These are phyloP conservation scores for Campylomormyrus numenius DNA, from an alignment of 2,113 vertebrate species.

Conservation along the genomic window DNA sequence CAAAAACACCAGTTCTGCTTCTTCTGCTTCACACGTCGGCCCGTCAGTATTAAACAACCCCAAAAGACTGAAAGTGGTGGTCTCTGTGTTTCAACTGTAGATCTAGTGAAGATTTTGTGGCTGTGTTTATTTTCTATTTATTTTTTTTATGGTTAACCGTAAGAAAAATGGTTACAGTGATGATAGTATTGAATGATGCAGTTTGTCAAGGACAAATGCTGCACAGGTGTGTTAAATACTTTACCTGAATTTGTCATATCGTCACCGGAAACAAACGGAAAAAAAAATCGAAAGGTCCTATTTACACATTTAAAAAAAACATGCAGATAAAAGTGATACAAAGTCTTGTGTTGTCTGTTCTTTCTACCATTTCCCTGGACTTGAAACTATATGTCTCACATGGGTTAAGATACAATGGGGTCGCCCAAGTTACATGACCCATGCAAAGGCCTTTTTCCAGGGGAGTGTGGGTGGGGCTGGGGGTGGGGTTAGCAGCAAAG, in stretches of 20 bases:
- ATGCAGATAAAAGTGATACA: conserved; percentile 45
- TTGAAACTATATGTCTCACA: not conserved
- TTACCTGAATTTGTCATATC: conserved; percentile 35
- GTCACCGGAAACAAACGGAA: conserved; percentile 46
- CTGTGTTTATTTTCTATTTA: conserved; percentile 51
- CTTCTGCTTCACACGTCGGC: conserved; percentile 13
- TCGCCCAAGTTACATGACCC: not conserved
- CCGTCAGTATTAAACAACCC: conserved; percentile 54
- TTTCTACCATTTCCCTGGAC: not conserved
- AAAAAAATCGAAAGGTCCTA: conserved; percentile 42
- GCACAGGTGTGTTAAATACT: conserved; percentile 42
- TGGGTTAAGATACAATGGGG: not conserved
- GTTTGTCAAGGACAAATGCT: conserved; percentile 47
- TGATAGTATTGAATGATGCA: conserved; percentile 39
- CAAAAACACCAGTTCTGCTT: not conserved
- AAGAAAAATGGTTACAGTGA: conserved; percentile 40
- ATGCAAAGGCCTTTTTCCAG: not conserved
- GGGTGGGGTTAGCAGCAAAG: not conserved
- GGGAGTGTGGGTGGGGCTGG: not conserved
- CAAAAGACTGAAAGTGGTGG: conserved; percentile 51
- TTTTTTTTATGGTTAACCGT: conserved; percentile 55
- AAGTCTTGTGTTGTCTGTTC: not conserved
- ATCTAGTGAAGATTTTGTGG: conserved; percentile 57
- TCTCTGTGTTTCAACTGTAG: conserved; percentile 55
- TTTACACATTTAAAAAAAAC: conserved; percentile 43